Base-by-base conservation (phyloP, 2,113 vertebrate genomes). In the Phyllopteryx taeniolatus region DNA sequence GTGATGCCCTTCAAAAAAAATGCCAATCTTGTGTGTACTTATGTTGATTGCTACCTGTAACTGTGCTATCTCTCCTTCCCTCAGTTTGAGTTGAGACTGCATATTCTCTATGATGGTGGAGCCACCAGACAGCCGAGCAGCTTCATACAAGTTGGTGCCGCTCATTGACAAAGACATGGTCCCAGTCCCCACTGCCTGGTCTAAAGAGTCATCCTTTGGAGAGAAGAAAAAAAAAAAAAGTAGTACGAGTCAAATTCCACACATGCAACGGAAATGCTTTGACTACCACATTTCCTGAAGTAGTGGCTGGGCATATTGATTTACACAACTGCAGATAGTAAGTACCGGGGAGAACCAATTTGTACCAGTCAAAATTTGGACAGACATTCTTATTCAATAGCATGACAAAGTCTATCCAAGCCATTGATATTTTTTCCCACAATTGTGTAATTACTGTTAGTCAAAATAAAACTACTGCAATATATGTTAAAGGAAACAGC, bases 31-130 rank as follows among this genome's bases (percentile, higher is more conserved):
- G n/a, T 31, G 13, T 27, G n/a, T 15, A 17, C 8, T 39, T 42
- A 42, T 66, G 49, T 20, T 56, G 39, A 44, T 3, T 7, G n/a
- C 35, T 92, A 99, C 98, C 98, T 99, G 98, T 12, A 99, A 90
- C 84, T 99, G 98, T 61, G 90, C 91, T 61, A 98, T 95, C 89
- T 99, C 98, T 78, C 98, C 98, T 82, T 99, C 98, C 86, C 93
- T 90, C 61, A 97, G 92, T 86, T 99, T 98, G 70, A 99, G 91
- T 86, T 99, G 98, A 27, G 98, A 98, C 76, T 99, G 98, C 54
- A 99, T 92, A 85, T 95, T 99, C 90, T 99, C 98, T 31, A 99
- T 90, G 74, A 99, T 78, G 84, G 94, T 99, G 70, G 98, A 99
- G n/a, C 96, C 98, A 61, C 96, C 95, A 17, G 95, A 95, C 85